phyloP scores from a whole-genome alignment of 2,888 invertebrate species.

The Artemia sinica region DNA sequence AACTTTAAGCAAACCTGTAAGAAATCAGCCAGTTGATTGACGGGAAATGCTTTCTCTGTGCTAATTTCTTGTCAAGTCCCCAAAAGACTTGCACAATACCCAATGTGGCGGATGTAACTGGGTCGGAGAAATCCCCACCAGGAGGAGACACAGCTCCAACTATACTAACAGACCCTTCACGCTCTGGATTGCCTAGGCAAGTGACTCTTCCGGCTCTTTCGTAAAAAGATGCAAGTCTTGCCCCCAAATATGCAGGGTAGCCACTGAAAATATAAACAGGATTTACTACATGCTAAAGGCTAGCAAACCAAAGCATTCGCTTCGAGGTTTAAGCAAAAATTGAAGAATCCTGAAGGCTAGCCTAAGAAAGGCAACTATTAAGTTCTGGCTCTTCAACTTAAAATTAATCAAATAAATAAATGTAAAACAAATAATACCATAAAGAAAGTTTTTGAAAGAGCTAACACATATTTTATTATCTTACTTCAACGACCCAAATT shows the following conservation, averaged over 20 bases:
- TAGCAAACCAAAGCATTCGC: too few species aligned
- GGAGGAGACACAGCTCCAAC: slow-evolving; percentile 99
- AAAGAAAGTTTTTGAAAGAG: background rate
- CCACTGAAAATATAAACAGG: slow-evolving; percentile 44
- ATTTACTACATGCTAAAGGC: background rate
- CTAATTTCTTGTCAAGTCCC: slow-evolving; percentile 96
- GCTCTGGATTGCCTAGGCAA: slow-evolving; percentile 89
- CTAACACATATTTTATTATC: too few species aligned
- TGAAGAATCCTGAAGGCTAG: background rate
- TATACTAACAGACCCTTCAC: slow-evolving; percentile 97
- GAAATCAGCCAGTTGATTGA: slow-evolving; percentile 99
- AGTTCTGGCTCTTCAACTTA: background rate
- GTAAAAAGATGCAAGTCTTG: slow-evolving; percentile 95
- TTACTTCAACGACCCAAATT: too few species aligned
- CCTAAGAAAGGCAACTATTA: background rate
- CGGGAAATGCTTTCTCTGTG: slow-evolving; percentile 98
- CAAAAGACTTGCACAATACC: slow-evolving; percentile 99
- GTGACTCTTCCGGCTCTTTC: slow-evolving; percentile 96
- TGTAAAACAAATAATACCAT: background rate
- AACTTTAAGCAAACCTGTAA: slow-evolving; percentile 41
- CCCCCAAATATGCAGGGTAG: slow-evolving; percentile 97
- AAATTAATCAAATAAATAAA: slow-evolving; percentile 12
- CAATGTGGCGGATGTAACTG: slow-evolving; percentile 94
- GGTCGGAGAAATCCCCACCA: slow-evolving; percentile 99
- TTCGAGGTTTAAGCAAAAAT: background rate